Percentiles rank a stretch among this genome's conserved stretches.
phyloP scores from a whole-genome alignment of 2,888 invertebrate genomes.

The Melinaea menophilus region DNA sequence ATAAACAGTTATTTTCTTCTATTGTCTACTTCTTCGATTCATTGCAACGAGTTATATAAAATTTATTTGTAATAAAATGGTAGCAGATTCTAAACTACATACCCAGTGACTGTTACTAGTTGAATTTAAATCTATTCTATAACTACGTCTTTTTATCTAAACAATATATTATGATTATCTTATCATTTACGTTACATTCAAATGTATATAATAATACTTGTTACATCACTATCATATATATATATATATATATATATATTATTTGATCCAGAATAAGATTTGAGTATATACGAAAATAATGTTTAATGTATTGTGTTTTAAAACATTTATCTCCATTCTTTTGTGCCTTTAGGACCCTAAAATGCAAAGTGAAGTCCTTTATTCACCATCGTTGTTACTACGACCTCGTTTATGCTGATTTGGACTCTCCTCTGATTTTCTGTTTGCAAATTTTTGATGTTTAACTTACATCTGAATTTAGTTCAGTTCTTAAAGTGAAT shows the following conservation, averaged over 20 bases:
- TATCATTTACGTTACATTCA: too few species aligned
- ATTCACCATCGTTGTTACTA: conserved; percentile 26
- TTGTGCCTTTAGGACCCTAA: conserved; percentile 20
- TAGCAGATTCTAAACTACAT: conserved; percentile 12
- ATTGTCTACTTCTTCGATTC: background rate
- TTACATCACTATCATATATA: too few species aligned
- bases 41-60: conserved; percentile 10
- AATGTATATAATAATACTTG: too few species aligned
- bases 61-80: conserved; percentile 10
- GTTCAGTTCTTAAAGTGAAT: too few species aligned
- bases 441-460: conserved; percentile 1
- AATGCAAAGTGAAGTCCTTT: conserved; percentile 28
- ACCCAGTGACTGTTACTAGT: conserved; percentile 1
- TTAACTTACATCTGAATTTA: too few species aligned
- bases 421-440: conserved; percentile 24
- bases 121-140: too few species aligned
- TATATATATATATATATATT: too few species aligned
- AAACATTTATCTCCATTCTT: conserved; percentile 13
- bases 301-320: background rate
- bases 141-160: too few species aligned
- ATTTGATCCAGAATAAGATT: background rate
- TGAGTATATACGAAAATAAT: background rate
- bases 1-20: conserved; percentile 7
- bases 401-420: conserved; percentile 27
- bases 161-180: too few species aligned